These are phyloP conservation scores for Paracanthobrama guichenoti DNA, from an alignment of 2,113 vertebrate species.

Conservation along the genomic window DNA sequence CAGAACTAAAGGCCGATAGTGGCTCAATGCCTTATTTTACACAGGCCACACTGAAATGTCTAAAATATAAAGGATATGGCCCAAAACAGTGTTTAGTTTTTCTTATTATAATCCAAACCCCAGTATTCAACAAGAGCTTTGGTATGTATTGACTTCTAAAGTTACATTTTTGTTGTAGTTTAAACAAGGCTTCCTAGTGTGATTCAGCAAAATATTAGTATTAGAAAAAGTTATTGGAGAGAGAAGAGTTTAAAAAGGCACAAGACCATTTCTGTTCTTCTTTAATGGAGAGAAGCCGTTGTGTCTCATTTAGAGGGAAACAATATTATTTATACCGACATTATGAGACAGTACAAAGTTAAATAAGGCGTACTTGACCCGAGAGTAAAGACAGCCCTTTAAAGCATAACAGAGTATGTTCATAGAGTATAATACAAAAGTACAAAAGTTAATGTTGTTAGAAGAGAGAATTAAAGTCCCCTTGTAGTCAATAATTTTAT, in stretches of 20 bases:
- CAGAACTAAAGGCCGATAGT: neutral
- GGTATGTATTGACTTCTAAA: neutral
- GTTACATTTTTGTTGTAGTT: neutral
- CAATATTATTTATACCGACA: slow-evolving; percentile 32
- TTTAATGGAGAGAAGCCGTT: slow-evolving; percentile 39
- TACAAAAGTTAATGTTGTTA: neutral
- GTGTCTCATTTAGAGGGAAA: slow-evolving; percentile 29
- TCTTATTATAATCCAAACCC: slow-evolving; percentile 2
- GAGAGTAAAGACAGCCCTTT: slow-evolving; percentile 11
- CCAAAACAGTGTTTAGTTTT: slow-evolving; percentile 25
- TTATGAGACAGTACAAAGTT: slow-evolving; percentile 25
- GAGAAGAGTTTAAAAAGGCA: slow-evolving; percentile 21
- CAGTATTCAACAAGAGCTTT: slow-evolving; percentile 8
- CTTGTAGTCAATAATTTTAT: no score
- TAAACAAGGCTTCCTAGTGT: neutral
- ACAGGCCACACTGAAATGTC: slow-evolving; percentile 15
- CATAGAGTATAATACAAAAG: neutral
- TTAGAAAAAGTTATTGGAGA: neutral
- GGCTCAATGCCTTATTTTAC: neutral
- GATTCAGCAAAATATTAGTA: slow-evolving; percentile 13
- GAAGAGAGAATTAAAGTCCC: neutral
- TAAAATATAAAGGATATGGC: slow-evolving; percentile 18
- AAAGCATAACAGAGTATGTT: neutral
- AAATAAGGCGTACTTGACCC: slow-evolving; percentile 5
- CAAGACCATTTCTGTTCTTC: slow-evolving; percentile 1